Base-by-base conservation (phyloP, 2,113 vertebrate genomes). In the Rhinoderma darwinii region DNA sequence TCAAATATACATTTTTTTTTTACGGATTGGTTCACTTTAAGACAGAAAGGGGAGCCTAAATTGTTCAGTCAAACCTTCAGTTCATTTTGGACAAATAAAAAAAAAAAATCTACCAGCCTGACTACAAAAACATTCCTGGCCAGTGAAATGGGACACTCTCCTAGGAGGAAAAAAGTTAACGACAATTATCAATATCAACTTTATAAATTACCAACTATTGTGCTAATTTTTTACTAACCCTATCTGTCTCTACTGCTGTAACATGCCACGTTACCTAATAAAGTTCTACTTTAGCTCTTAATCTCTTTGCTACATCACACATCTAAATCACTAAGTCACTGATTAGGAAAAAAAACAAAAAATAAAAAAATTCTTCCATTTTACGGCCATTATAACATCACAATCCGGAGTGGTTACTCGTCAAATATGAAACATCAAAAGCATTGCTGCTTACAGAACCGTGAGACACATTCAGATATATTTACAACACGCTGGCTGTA, bases 401-500 rank as follows among this genome's bases (percentile, higher is more conserved):
- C 76, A 86, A 86, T 72, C 76, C 12, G 47, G 54, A 84, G 47
- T n/a, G 35, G 51, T 70, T 63, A 86, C 77, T 54, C 77, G 37
- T 50, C 30, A 51, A 70, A 39, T n/a, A 35, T 27, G 39, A 7
- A 43, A 86, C 59, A 44, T 86, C 88, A 84, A 70, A 90, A 61
- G 80, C 41, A 84, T 84, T 35, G 78, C 59, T 84, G 86, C 76
- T 89, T 87, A 91, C 77, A 86, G 87, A 90, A 86, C 84, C 77
- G 83, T 84, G 72, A 76, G 51, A 81, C 76, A 66, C 56, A 79
- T 54, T 68, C 84, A 51, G 43, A 81, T 32, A 81, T 96, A 96
- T 96, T 93, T 96, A 97, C 95, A 95, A 86, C 93, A 91, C 92
- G 89, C 90, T 93, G 91, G 93, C 93, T 93, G 93, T 90, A 92